Percentiles rank a stretch among this genome's conserved stretches.
phyloP scores from a whole-genome alignment of 2,797 vertebrate species.

The Monodelphis domestica region DNA sequence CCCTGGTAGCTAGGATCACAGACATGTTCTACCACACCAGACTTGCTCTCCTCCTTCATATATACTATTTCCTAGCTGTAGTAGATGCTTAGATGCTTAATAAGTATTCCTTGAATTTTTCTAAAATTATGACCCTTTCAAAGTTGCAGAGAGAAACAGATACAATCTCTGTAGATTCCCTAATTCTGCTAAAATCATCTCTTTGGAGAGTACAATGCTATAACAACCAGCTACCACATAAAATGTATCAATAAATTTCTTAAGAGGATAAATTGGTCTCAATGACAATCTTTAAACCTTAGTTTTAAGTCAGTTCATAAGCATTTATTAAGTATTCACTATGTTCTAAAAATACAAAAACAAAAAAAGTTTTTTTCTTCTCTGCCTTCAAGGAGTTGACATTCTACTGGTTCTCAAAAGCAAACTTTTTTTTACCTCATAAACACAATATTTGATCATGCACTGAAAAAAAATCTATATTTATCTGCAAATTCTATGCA shows the following conservation, averaged over 20 bases:
- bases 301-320: not conserved
- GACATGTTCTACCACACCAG: not conserved
- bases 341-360: conserved; percentile 23
- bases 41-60: not conserved
- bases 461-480: not conserved
- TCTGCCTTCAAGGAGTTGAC: conserved; percentile 2
- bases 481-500: not conserved
- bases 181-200: not conserved
- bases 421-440: not conserved
- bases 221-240: not conserved
- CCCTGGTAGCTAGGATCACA: not conserved
- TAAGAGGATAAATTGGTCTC: not conserved
- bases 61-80: not conserved
- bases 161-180: not conserved
- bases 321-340: conserved; percentile 24
- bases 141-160: not conserved
- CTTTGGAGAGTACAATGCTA: not conserved
- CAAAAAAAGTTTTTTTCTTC: not conserved
- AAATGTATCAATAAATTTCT: not conserved
- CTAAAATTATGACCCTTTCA: not conserved
- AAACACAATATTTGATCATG: not conserved
- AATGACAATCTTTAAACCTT: not conserved
- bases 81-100: not conserved
- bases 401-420: not conserved
- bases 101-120: not conserved